Percentiles rank a stretch among this genome's conserved stretches.
phyloP scores from a whole-genome alignment of 2,888 invertebrate species.

The Eudemis profundana region DNA sequence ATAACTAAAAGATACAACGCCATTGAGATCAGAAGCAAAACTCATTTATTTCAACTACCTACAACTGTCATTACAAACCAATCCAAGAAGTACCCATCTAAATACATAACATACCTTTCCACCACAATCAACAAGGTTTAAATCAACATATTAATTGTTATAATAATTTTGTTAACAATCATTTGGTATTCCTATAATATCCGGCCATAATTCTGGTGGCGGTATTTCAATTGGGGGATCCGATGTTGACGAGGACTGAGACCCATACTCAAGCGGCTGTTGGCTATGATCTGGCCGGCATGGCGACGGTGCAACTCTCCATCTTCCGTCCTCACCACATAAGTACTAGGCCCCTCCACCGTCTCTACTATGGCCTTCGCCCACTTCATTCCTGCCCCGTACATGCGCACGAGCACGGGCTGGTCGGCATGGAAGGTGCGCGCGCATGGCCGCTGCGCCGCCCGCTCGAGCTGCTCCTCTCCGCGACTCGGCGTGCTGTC shows the following conservation, averaged over 20 bases:
- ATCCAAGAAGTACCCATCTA: too few species aligned
- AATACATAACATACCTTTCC: neutral
- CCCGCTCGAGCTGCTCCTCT: neutral
- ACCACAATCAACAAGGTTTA: neutral
- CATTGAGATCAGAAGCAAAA: too few species aligned
- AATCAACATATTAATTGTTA: too few species aligned
- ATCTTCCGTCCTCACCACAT: slow-evolving; percentile 24
- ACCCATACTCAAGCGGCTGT: neutral
- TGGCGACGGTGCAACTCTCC: slow-evolving; percentile 22
- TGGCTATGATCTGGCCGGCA: slow-evolving; percentile 10
- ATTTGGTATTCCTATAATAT: slow-evolving; percentile 4
- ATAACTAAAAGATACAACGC: too few species aligned
- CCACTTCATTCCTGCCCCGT: neutral
- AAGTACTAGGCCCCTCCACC: slow-evolving; percentile 17
- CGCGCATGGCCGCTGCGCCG: neutral
- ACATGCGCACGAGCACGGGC: slow-evolving; percentile 15
- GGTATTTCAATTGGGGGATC: slow-evolving; percentile 4
- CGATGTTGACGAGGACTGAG: neutral
- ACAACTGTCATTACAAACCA: too few species aligned
- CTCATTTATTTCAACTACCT: too few species aligned
- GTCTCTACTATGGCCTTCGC: slow-evolving; percentile 1
- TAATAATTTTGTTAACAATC: neutral
- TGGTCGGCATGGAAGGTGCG: neutral
- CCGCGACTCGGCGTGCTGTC: neutral
- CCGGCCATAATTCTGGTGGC: slow-evolving; percentile 2